A percentile compares a stretch with the other conserved stretches of the same genome.
Evolutionary conservation across 2,113 vertebrate genomes (phyloP).

Genomic region (Rhegmatorhina hoffmannsi): DNA sequence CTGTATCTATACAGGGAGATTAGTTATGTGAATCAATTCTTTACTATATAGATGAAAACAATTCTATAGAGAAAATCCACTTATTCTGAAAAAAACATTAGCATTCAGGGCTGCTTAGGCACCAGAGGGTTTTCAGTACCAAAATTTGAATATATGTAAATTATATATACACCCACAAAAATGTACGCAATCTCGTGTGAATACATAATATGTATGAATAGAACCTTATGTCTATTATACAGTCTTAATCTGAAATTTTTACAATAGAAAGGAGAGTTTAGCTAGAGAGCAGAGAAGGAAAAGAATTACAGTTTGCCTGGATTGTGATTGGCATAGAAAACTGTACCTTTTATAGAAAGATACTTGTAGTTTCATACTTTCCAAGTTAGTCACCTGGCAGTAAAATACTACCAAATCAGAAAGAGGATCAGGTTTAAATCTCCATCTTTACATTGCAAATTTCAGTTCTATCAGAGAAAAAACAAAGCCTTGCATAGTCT

Average conservation of each 20-base stretch:
- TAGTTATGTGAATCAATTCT: neutral
- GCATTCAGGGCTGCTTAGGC: neutral
- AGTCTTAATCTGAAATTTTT: neutral
- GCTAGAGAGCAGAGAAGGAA: neutral
- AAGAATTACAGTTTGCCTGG: neutral
- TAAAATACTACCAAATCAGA: neutral
- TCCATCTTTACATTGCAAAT: neutral
- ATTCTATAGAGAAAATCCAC: neutral
- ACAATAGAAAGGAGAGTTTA: fast-evolving
- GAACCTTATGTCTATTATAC: neutral
- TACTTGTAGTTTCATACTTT: neutral
- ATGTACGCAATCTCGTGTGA: neutral
- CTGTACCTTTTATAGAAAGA: neutral
- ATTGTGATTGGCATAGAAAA: neutral
- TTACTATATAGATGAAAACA: neutral
- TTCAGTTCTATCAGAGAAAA: neutral
- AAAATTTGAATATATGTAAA: neutral
- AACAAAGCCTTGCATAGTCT: neutral
- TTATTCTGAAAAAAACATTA: neutral
- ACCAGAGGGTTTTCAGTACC: neutral
- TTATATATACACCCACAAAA: neutral
- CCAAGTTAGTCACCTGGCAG: neutral
- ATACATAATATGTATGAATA: neutral
- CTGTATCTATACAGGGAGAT: neutral
- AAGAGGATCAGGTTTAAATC: neutral